Base-by-base conservation (phyloP, 1,140 invertebrate genomes). In the Drosophila parvula region DNA sequence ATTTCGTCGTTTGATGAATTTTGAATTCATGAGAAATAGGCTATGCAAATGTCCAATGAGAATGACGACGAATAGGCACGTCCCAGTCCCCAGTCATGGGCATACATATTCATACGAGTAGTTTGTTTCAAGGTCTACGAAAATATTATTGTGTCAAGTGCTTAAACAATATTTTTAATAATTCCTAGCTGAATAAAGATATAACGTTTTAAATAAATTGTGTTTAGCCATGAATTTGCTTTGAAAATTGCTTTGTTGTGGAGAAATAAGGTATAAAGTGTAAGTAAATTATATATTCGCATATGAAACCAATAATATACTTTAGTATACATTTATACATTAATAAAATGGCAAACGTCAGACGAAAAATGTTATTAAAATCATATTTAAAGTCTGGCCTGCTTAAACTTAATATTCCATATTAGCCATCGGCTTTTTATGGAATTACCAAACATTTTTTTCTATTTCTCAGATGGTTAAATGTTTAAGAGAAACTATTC, bases 1-100 rank as follows among this genome's bases (percentile, higher is more conserved):
- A 78, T 84, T 81, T 65, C 32, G 65, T 65, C 50, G 65, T 69
- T 81, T 70, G 44, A 81, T 76, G 47, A 48, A 28, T 50, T 79
- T 81, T 70, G 58, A 81, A 78, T 78, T 73, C 74, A 76, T 60
- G 64, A 59, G 34, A 40, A 76, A 43, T 43, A 59, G 63, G 22
- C 79, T 73, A 62, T 85, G 65, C 45, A 71, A 34, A 70, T 58
- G n/a, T 12, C 30, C 50, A 58, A 22, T n/a, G 18, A 58, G 51
- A 38, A 48, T 34, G 65, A 18, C 47, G 6, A 8, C 8, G 5
- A 41, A 48, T 32, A 16, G n/a, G 5, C 69, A 73, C 69, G 69
- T 71, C 14, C 1, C 30, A 32, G 28, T 27, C 3, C 48, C 30
- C 22, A 47, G 22, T 12, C 51, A 47, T 57, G 34, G 22, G 18